phyloP scores from a whole-genome alignment of 2,888 invertebrate genomes.

The Seira ritae region DNA sequence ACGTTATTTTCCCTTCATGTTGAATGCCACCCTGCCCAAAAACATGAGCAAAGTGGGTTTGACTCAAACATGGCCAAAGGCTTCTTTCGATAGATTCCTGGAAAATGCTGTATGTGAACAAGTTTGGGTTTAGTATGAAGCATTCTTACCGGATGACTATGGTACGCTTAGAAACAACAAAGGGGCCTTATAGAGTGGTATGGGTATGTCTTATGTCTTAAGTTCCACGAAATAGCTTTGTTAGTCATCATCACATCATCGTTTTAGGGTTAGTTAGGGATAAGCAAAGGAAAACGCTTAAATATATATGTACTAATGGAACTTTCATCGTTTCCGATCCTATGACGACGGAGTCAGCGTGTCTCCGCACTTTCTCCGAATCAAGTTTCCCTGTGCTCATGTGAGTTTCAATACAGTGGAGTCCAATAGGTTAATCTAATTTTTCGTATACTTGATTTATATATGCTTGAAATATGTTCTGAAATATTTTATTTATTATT shows the following conservation, averaged over 20 bases:
- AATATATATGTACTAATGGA: too few species aligned
- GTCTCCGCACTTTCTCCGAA: slow-evolving; percentile 41
- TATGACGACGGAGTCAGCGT: slow-evolving; percentile 36
- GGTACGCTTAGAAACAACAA: too few species aligned
- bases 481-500: too few species aligned
- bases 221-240: not conserved
- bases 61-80: not conserved
- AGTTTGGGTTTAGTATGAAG: not conserved
- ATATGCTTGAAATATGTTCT: too few species aligned
- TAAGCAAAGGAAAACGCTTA: not conserved
- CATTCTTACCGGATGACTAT: too few species aligned
- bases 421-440: too few species aligned
- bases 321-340: too few species aligned
- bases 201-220: not conserved
- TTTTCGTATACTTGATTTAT: too few species aligned
- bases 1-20: too few species aligned
- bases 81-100: not conserved
- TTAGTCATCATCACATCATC: not conserved
- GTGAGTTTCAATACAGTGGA: too few species aligned
- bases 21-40: too few species aligned
- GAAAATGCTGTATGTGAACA: not conserved
- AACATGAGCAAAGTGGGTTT: not conserved
- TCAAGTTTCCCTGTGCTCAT: slow-evolving; percentile 15
- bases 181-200: not conserved
- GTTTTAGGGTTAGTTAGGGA: not conserved